Conservation (phyloP, 2,113 vertebrate genomes). For the Ellobius talpinus region DNA sequence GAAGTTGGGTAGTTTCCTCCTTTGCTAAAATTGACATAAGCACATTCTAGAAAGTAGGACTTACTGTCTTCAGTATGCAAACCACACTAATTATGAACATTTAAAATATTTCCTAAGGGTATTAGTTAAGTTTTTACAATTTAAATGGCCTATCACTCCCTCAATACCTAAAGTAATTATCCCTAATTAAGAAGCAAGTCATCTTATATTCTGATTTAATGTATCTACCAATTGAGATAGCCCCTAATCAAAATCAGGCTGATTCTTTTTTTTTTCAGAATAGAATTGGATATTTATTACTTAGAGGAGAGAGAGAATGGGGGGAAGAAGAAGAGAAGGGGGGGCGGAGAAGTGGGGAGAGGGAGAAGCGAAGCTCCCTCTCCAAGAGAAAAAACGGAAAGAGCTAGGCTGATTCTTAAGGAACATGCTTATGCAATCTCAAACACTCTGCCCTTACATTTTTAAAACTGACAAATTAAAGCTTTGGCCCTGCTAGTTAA, state of each 20-base stretch:
- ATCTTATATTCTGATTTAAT: constrained; percentile 66
- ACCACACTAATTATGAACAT: constrained; percentile 76
- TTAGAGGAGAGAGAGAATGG: too few relatives aligned
- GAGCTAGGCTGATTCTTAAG: constrained; percentile 49
- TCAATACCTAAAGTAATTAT: constrained; percentile 79
- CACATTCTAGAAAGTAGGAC: constrained; percentile 30
- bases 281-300: too few relatives aligned
- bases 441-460: constrained; percentile 18
- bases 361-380: too few relatives aligned
- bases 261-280: too few relatives aligned
- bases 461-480: background rate
- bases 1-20: constrained; percentile 21
- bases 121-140: constrained; percentile 74
- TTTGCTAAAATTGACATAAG: constrained; percentile 53
- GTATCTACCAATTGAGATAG: constrained; percentile 70
- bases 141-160: constrained; percentile 76
- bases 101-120: constrained; percentile 73
- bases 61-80: constrained; percentile 55
- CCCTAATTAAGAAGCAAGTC: constrained; percentile 76
- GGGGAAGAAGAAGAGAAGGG: too few relatives aligned
- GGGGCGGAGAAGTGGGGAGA: too few relatives aligned
- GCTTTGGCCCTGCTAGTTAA: background rate
- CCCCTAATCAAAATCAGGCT: constrained; percentile 43
- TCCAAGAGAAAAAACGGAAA: too few relatives aligned
- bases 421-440: constrained; percentile 54